Evolutionary conservation across 2,797 vertebrate species (phyloP), one percentile per base, ranked within the genome.

Genomic region (Bufotes viridis): DNA sequence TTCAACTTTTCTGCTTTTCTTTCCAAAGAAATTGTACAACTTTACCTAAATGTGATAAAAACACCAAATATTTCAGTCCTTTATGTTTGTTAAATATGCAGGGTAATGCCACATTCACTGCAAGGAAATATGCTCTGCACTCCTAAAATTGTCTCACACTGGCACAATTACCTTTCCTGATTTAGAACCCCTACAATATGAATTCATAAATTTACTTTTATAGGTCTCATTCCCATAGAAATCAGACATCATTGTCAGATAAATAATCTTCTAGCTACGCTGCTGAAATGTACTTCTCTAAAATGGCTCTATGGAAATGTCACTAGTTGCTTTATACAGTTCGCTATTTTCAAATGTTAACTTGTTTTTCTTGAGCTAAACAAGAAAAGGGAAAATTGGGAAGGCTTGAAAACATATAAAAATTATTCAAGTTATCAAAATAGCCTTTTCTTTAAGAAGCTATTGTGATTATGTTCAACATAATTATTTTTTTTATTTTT

Each of bases 281-380:
- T 60, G 22, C 69, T 88, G 74, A 84, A 79, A 70, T 9, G 70
- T 88, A 60, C 22, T 70, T 84, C 74, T 58, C 42, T 65, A 83
- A 61, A 88, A 84, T 65, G 61, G 29, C 72, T 88, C 82, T 78
- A 67, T 88, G 63, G 81, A 88, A 88, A 88, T 88, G 87, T 88
- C 87, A 84, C 82, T 29, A 84, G 81, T 80, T 88, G 53, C 53
- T 84, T 88, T 22, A 79, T 84, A 26, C 42, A 70, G 82, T 60
- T 70, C 24, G 74, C 81, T 70, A 60, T 51, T 74, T 83, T 55
- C n/a, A 83, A 88, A 88, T 88, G 81, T 80, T 88, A 84, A 84
- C 82, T 88, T 88, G 65, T 69, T 72, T 70, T 84, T 57, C 76
- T 78, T 34, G n/a, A 82, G 86, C 51, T 78, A 55, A 76, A 76